Base-by-base conservation (phyloP, 2,888 invertebrate genomes). In the Salpingus planirostris region DNA sequence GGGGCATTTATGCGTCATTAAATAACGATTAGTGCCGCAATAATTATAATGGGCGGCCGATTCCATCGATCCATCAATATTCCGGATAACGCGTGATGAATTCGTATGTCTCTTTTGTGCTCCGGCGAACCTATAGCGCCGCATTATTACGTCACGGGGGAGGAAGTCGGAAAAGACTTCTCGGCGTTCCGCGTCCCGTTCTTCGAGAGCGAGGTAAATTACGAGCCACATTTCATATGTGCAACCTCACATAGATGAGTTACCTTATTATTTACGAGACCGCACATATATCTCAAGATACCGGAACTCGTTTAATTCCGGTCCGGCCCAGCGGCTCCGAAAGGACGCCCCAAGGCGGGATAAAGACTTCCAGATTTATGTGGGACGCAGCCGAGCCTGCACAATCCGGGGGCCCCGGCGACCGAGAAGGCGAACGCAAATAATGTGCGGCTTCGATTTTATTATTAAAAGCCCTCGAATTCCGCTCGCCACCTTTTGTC, bases 371-470 rank as follows among this genome's bases (percentile, higher is more conserved):
- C 31, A 41, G 47, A 53, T 53, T 51, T 51, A 49, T 50, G 43
- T 42, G 6, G 10, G 41, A 47, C 37, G 44, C 49, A 49, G 27
- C 35, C 48, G 40, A 42, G 40, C 46, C 40, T 37, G 36, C 46
- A 48, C n/a, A n/a, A 52, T 54, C 49, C 49, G n/a, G n/a, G n/a
- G n/a, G n/a, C n/a, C n/a, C n/a, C n/a, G n/a, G n/a, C n/a, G n/a
- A n/a, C n/a, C n/a, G n/a, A n/a, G n/a, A n/a, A 47, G 50, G 51
- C 47, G 47, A 50, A 52, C 50, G 50, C 51, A 50, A 52, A 53
- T 52, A 43, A 40, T 46, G 43, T 47, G 43, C 41, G 32, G 33
- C 36, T 47, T 43, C 44, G 49, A 49, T 50, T 49, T 50, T 47
- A 42, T 45, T 27, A n/a, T n/a, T n/a, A n/a, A n/a, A n/a, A n/a